Conservation (phyloP, 2,888 invertebrate genomes). For the Leptopilina drosophilae region DNA sequence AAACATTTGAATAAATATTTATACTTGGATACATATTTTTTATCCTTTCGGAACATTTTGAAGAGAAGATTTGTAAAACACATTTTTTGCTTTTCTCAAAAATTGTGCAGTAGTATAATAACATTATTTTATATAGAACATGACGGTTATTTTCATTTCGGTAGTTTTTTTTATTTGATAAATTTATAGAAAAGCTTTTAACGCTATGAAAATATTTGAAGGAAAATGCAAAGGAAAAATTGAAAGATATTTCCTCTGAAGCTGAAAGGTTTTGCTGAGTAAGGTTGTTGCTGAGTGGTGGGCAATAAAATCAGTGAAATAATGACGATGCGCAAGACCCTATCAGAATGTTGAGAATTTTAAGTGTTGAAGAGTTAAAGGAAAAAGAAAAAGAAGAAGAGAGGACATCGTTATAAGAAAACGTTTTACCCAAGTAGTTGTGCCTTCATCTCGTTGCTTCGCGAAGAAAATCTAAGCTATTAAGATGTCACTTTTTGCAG, state of each 20-base stretch:
- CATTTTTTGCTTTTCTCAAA: no score
- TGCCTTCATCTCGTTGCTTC: neutral
- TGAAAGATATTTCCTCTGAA: neutral
- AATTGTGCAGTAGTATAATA: no score
- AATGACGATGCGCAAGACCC: neutral
- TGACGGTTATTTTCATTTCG: no score
- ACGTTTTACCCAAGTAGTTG: constrained; percentile 31
- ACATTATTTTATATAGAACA: no score
- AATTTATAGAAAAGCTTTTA: no score
- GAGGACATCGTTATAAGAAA: constrained; percentile 28
- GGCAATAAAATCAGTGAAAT: constrained; percentile 12
- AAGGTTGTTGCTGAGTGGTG: neutral
- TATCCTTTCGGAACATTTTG: no score
- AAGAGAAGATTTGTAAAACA: no score
- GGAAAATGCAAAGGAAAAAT: neutral
- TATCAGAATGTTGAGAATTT: constrained; percentile 22
- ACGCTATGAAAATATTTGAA: neutral
- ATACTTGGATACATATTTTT: no score
- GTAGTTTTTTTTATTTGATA: no score
- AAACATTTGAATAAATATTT: no score
- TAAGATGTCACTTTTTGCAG: constrained; percentile 56
- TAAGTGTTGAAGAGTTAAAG: neutral
- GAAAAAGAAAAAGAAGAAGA: neutral
- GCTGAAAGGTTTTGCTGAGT: constrained; percentile 15
- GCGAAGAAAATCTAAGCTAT: constrained; percentile 55